Evolutionary conservation across 2,797 vertebrate species (phyloP).

Genomic region (Gouania willdenowi): DNA sequence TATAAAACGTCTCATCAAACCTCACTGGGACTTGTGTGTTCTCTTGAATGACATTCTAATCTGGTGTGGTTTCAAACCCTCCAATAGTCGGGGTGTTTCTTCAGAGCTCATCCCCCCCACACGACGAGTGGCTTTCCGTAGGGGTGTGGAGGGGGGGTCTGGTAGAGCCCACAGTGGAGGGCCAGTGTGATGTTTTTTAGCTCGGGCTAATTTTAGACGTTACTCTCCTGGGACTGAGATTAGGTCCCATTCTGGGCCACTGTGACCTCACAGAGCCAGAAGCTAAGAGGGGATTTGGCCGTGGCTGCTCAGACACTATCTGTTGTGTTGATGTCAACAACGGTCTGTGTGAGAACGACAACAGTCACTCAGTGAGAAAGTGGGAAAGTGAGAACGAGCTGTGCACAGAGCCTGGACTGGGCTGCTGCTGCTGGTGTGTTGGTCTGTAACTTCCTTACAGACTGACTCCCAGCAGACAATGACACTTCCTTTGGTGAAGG

Average conservation of each 20-base stretch:
- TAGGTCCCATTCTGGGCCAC: constrained; percentile 66
- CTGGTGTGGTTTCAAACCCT: neutral
- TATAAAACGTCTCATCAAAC: neutral
- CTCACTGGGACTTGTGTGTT: neutral
- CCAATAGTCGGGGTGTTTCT: neutral
- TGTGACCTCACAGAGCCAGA: constrained; percentile 70
- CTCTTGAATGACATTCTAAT: too few species aligned
- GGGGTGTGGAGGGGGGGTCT: constrained; percentile 6
- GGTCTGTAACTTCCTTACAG: too few species aligned
- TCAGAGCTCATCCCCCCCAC: constrained; percentile 5
- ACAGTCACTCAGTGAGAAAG: too few species aligned
- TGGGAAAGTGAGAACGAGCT: constrained; percentile 5
- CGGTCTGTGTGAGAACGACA: constrained; percentile 47
- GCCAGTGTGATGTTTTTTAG: constrained; percentile 54
- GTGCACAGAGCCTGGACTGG: too few species aligned
- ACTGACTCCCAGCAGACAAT: neutral
- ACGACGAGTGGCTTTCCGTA: constrained; percentile 18
- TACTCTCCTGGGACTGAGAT: constrained; percentile 66
- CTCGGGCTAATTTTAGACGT: constrained; percentile 69
- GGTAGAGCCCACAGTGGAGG: constrained; percentile 10
- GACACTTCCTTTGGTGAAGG: constrained; percentile 8
- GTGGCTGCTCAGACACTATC: constrained; percentile 67
- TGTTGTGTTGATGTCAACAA: constrained; percentile 55
- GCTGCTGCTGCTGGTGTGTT: too few species aligned
- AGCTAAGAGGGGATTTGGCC: constrained; percentile 77